Conservation (phyloP, 2,797 vertebrate genomes). For the Melanotaenia trifasciata region DNA sequence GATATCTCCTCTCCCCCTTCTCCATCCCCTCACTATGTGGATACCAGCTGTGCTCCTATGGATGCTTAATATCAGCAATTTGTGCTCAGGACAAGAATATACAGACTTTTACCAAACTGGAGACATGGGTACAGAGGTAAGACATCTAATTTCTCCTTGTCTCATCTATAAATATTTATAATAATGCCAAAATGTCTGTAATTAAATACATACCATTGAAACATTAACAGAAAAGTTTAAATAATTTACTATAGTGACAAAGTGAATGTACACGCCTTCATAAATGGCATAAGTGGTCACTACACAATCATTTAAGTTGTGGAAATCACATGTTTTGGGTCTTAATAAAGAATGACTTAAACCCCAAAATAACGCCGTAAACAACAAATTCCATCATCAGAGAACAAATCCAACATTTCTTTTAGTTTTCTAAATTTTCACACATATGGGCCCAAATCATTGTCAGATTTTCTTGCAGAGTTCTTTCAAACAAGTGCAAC, state of each 20-base stretch:
- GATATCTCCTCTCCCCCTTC: constrained; percentile 42
- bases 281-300: neutral
- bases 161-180: neutral
- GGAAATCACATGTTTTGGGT: neutral
- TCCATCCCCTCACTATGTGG: constrained; percentile 81
- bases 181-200: neutral
- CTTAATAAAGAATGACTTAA: neutral
- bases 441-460: neutral
- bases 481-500: neutral
- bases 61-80: constrained; percentile 73
- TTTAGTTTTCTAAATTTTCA: neutral
- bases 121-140: constrained; percentile 78
- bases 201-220: neutral
- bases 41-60: constrained; percentile 79
- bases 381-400: neutral
- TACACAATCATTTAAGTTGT: neutral
- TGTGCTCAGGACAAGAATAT: constrained; percentile 75
- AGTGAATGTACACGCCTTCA: constrained; percentile 2
- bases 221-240: neutral
- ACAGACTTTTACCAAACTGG: constrained; percentile 69
- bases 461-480: neutral
- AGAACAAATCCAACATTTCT: neutral
- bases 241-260: neutral
- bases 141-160: constrained; percentile 7
- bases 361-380: neutral